Evolutionary conservation across 1,140 invertebrate genomes (phyloP).

Genomic region (Arctopsyche grandis): DNA sequence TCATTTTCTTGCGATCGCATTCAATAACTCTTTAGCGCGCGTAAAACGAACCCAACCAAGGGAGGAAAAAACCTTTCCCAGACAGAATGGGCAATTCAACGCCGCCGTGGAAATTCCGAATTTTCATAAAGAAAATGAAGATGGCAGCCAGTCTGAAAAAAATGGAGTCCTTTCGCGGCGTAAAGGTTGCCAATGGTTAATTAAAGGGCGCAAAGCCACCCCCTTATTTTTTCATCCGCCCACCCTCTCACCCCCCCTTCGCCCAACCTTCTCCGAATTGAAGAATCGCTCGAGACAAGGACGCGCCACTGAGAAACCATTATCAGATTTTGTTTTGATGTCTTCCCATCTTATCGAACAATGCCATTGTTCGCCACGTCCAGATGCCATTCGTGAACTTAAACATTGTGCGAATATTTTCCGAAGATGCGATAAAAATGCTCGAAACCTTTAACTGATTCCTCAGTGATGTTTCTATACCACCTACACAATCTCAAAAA

Average conservation of each 20-base stretch:
- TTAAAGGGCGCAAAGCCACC: background rate
- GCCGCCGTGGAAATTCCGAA: constrained; percentile 6
- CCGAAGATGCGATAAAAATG: too few species aligned
- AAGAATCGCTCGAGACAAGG: constrained; percentile 4
- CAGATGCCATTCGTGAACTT: too few species aligned
- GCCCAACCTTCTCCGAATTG: background rate
- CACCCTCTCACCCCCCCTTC: background rate
- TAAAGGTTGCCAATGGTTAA: constrained; percentile 1
- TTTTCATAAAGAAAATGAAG: constrained; percentile 11
- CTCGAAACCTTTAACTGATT: too few species aligned
- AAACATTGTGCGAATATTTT: too few species aligned
- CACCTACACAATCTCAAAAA: too few species aligned
- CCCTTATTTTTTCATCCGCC: background rate
- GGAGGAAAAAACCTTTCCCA: constrained; percentile 1
- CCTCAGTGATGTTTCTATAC: too few species aligned
- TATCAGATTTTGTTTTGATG: constrained; percentile 32
- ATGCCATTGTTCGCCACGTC: background rate
- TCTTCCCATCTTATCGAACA: background rate
- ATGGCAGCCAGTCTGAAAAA: background rate
- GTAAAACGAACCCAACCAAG: background rate
- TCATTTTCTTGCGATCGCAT: constrained; percentile 36
- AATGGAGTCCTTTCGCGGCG: background rate
- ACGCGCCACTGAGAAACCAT: background rate
- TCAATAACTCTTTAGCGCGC: constrained; percentile 35
- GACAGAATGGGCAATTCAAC: background rate